phyloP scores from a whole-genome alignment of 2,113 vertebrate species.

The Scatophagus argus region DNA sequence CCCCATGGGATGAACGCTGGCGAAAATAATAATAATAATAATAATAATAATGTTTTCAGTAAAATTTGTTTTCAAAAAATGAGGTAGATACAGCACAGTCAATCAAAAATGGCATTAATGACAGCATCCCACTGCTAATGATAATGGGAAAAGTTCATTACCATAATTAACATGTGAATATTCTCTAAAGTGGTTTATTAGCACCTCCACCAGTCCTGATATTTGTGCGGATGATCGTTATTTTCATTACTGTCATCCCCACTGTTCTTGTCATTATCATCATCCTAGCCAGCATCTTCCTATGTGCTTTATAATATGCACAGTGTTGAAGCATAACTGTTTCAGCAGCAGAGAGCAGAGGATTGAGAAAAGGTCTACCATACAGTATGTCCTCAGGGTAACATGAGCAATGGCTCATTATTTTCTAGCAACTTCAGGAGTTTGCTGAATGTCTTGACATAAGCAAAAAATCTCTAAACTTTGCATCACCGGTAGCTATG shows the following conservation, averaged over 20 bases:
- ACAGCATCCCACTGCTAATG: conserved; percentile 42
- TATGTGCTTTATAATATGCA: not conserved
- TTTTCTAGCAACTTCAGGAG: not conserved
- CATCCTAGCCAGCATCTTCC: not conserved
- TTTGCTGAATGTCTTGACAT: not conserved
- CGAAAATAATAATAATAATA: no score
- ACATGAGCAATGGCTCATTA: not conserved
- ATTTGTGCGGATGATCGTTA: conserved; percentile 31
- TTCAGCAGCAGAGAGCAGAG: not conserved
- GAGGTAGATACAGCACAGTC: conserved; percentile 30
- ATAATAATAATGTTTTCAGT: not conserved
- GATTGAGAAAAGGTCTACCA: not conserved
- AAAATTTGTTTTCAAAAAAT: conserved; percentile 14
- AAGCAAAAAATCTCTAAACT: not conserved
- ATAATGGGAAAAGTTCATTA: conserved; percentile 57
- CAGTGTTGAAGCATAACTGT: not conserved
- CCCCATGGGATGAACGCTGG: conserved; percentile 2
- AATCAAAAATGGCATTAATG: conserved; percentile 61
- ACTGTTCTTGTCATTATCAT: conserved; percentile 17
- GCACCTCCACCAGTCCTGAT: conserved; percentile 23
- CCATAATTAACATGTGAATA: conserved; percentile 61
- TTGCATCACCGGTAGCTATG: conserved; percentile 11
- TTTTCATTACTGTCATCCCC: conserved; percentile 21
- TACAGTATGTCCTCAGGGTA: not conserved
- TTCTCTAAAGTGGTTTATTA: conserved; percentile 45